Evolutionary conservation across 2,113 vertebrate genomes (phyloP), one percentile per base, ranked within the genome.

Genomic region (Fregetta grallaria): DNA sequence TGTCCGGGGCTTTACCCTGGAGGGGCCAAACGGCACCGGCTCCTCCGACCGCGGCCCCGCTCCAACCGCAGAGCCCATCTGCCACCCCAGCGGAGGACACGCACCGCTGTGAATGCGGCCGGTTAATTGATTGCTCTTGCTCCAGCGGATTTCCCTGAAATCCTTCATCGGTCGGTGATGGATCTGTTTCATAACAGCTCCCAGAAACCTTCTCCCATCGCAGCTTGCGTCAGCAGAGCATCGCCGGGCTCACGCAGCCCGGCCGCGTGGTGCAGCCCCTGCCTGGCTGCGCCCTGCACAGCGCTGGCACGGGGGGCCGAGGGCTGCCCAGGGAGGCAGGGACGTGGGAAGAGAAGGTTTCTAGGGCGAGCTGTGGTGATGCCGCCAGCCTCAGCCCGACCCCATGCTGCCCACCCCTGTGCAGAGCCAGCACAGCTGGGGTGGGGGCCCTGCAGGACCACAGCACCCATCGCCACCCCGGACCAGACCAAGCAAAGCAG

Each of bases 31-130:
- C 22, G 30, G 23, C 7, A 1, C 22, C 1, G 2, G 18, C 23
- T 49, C 17, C 32, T 30, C 67, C 1, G 4, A 4, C 30, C 19
- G 1, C 3, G 6, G 22, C 36, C 19, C 61, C 2, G 1, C 53
- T 58, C 3, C 5, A 16, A 4, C 36, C 20, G 3, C 61, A 36
- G 40, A 86, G 78, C 86, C 88, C 88, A 6, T 34, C 59, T 59
- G 50, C 34, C 1, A 2, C 10, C 2, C 14, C 0, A 9, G 36
- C 7, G 1, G 59, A 15, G 70, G 65, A 1, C 61, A 11, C 0
- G 4, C 11, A 7, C 45, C 61, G 40, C 66, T 26, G 73, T 9
- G 50, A 44, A 18, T 17, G 11, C 8, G 2, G 17, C 62, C 4
- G 4, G 15, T 23, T 70, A 15, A 22, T 8, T 40, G 45, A 73